Conservation (phyloP, 2,113 vertebrate genomes). For the Ia io region DNA sequence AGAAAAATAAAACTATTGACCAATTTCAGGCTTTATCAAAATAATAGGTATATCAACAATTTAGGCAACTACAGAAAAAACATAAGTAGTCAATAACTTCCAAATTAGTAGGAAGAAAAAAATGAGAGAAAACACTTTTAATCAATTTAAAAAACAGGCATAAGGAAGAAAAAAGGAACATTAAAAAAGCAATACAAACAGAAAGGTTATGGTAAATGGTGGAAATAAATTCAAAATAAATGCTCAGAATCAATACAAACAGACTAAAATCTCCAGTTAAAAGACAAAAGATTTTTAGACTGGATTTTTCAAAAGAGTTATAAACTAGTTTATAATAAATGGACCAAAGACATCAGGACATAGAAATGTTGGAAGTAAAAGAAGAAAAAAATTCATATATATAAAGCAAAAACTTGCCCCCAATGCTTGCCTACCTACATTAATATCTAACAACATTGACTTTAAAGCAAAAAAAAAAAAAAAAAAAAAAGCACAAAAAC, state of each 20-base stretch:
- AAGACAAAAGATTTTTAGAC: background rate
- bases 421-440: background rate
- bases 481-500: background rate
- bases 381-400: background rate
- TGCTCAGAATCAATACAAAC: background rate
- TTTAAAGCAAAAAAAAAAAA: background rate
- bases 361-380: background rate
- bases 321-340: background rate
- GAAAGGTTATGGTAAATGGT: background rate
- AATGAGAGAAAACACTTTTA: background rate
- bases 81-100: background rate
- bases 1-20: background rate
- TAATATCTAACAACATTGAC: background rate
- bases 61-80: background rate
- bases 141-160: background rate
- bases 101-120: background rate
- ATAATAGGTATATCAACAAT: background rate
- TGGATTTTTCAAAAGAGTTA: background rate
- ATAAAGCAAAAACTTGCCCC: background rate
- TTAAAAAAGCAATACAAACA: background rate
- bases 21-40: background rate
- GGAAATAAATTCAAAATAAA: background rate
- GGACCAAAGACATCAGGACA: background rate
- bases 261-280: background rate
- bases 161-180: background rate